phyloP scores from a whole-genome alignment of 2,113 vertebrate species.

The Spheniscus mendiculus region DNA sequence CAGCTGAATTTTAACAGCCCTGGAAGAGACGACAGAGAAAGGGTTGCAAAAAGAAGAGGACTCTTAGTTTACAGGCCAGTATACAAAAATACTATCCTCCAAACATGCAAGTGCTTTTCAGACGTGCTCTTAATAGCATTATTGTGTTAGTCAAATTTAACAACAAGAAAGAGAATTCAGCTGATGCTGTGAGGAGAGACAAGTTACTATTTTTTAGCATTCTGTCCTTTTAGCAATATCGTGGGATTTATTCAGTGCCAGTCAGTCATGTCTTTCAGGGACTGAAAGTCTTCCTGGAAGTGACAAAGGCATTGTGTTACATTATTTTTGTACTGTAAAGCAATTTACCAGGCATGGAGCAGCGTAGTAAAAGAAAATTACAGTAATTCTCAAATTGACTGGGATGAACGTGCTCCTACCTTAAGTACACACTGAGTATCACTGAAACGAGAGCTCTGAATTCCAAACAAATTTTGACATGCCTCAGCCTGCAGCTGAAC shows the following conservation, averaged over 20 bases:
- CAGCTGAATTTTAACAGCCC: background rate
- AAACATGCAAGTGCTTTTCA: background rate
- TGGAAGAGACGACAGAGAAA: background rate
- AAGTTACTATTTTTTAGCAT: background rate
- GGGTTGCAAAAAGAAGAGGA: background rate
- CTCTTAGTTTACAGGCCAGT: background rate
- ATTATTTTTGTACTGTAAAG: conserved; percentile 32
- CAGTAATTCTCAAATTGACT: conserved; percentile 66
- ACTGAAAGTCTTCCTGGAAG: background rate
- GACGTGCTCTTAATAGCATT: background rate
- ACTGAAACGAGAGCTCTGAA: conserved; percentile 55
- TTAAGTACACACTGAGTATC: conserved; percentile 45
- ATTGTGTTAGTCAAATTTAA: background rate
- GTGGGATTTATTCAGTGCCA: conserved; percentile 9
- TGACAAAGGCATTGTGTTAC: conserved; percentile 1
- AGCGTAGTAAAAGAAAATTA: conserved; percentile 58
- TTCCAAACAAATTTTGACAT: conserved; percentile 58
- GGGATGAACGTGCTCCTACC: conserved; percentile 6
- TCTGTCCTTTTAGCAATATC: background rate
- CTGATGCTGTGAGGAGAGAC: background rate
- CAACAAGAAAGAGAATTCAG: background rate
- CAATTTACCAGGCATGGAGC: conserved; percentile 54
- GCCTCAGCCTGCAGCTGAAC: conserved; percentile 25
- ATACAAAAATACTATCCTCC: background rate
- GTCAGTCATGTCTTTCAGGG: background rate